phyloP scores from a whole-genome alignment of 2,113 vertebrate species.

The Trematocara macrostoma region DNA sequence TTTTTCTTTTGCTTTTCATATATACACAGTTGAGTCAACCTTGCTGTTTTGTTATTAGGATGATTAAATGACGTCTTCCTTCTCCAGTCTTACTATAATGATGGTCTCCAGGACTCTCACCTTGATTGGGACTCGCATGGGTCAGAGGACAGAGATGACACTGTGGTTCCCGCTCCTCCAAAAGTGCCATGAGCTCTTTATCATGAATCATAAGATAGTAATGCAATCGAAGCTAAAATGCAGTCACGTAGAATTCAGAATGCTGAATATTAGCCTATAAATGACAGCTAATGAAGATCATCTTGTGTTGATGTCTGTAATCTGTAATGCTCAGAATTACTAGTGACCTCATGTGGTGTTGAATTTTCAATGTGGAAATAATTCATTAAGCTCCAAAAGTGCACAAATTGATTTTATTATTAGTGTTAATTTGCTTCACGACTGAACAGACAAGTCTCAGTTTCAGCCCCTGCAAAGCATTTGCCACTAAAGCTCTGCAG shows the following conservation, averaged over 20 bases:
- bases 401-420: neutral
- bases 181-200: slow-evolving; percentile 66
- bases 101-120: slow-evolving; percentile 56
- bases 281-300: neutral
- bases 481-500: neutral
- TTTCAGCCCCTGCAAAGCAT: neutral
- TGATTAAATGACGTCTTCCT: neutral
- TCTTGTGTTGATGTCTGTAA: neutral
- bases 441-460: neutral
- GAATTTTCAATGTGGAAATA: neutral
- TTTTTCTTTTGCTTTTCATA: neutral
- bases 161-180: slow-evolving; percentile 55
- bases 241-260: neutral
- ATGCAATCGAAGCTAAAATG: neutral
- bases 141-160: slow-evolving; percentile 56
- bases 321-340: neutral
- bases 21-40: neutral
- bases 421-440: neutral
- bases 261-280: neutral
- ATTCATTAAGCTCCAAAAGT: neutral
- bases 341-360: neutral
- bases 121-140: slow-evolving; percentile 46
- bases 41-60: neutral
- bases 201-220: slow-evolving; percentile 14
- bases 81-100: slow-evolving; percentile 62